phyloP scores from a whole-genome alignment of 2,888 invertebrate genomes.

The Smittia aterrima region DNA sequence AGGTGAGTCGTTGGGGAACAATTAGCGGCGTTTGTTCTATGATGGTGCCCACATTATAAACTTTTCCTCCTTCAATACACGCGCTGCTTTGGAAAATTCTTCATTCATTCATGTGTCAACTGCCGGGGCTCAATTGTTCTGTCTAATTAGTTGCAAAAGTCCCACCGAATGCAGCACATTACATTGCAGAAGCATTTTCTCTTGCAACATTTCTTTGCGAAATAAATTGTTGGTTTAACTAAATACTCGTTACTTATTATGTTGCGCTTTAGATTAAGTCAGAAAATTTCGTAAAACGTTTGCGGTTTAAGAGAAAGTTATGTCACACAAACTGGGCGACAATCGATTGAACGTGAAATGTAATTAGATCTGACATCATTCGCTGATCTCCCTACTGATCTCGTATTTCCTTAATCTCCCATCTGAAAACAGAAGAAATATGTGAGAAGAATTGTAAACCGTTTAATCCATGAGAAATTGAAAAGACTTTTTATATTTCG shows the following conservation, averaged over 20 bases:
- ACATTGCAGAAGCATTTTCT: background rate
- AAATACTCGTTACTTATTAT: background rate
- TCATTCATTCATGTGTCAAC: background rate
- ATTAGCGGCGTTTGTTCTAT: constrained; percentile 3
- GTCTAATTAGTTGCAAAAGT: constrained; percentile 6
- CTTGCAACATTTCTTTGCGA: background rate
- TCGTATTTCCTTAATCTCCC: too few species aligned
- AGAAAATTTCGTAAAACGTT: too few species aligned
- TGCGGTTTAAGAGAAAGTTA: too few species aligned
- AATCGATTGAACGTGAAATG: too few species aligned
- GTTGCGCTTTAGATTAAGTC: too few species aligned
- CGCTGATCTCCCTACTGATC: too few species aligned
- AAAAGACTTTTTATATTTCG: too few species aligned
- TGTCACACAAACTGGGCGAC: too few species aligned
- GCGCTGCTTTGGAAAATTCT: background rate
- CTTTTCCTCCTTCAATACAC: background rate
- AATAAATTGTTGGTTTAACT: constrained; percentile 10
- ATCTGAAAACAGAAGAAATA: too few species aligned
- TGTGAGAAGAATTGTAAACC: too few species aligned
- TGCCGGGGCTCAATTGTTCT: background rate
- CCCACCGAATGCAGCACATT: background rate
- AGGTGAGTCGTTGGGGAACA: constrained; percentile 30
- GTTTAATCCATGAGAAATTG: too few species aligned
- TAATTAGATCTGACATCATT: too few species aligned
- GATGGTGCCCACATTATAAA: background rate